Conservation (phyloP, 2,797 vertebrate species). For the Fringilla coelebs region DNA sequence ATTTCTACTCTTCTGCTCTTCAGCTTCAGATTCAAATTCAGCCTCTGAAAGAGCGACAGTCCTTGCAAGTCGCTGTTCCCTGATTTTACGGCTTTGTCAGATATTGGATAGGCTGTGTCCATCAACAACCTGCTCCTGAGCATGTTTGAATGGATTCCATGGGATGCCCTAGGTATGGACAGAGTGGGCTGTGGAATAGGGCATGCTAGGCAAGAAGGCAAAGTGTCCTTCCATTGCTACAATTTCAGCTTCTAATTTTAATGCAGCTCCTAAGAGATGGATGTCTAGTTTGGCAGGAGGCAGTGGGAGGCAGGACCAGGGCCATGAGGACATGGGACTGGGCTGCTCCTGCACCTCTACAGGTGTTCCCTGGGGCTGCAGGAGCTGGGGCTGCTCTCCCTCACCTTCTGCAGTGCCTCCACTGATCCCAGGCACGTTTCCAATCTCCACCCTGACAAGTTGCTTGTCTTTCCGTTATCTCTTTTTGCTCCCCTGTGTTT, state of each 20-base stretch:
- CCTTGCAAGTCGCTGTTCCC: not conserved
- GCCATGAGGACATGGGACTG: accelerated
- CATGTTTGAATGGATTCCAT: accelerated
- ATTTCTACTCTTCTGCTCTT: not conserved
- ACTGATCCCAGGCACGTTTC: not conserved
- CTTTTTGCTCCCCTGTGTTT: constrained; percentile 28
- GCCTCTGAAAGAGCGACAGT: not conserved
- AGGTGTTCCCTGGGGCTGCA: not conserved
- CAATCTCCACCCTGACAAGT: not conserved
- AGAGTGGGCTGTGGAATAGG: not conserved
- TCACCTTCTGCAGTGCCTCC: not conserved
- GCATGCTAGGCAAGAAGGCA: not conserved
- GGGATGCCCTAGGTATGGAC: not conserved
- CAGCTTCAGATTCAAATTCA: not conserved
- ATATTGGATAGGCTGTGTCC: not conserved
- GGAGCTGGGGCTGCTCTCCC: not conserved
- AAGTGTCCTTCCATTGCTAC: accelerated
- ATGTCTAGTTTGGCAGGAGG: not conserved
- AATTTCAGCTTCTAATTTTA: not conserved
- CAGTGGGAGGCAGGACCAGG: not conserved
- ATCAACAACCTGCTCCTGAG: not conserved
- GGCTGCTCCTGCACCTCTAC: not conserved
- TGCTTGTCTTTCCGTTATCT: not conserved
- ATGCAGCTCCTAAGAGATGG: not conserved
- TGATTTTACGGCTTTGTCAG: not conserved